Evolutionary conservation across 1,140 invertebrate genomes (phyloP), one percentile per base, ranked within the genome.

Genomic region (Calosoma granatense): DNA sequence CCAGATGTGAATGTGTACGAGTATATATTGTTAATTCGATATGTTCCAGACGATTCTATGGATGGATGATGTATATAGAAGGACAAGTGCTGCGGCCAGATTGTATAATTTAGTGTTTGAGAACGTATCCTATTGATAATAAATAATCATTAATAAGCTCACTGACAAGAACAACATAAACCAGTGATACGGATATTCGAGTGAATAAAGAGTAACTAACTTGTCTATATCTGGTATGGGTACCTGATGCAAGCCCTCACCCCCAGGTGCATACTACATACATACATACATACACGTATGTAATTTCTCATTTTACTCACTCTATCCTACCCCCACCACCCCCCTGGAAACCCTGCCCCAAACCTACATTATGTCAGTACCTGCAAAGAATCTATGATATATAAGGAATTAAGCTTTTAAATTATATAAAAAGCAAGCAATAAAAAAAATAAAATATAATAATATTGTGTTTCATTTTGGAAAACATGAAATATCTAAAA

Each of bases 401-500:
- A 12, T 11, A 17, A 47, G 15, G 14, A 30, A 14, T 30, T 6
- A 47, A 47, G 41, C 41, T 47, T 47, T 47, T 47, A 47, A 47
- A 47, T 47, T 47, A 47, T 47, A 47, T 11, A 47, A 17, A 47
- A 47, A 47, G 41, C 41, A 17, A 47, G 41, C 41, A 47, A 47
- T 47, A 47, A 47, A 47, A 17, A 47, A 47, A 17, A 47, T 6
- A 47, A 4, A 47, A 47, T 11, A 47, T 47, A 17, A 47, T 47
- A 17, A 47, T 17, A 47, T 47, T 47, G 17, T 47, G 17, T 47
- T 47, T 47, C 41, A 64, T 61, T 53, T 22, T 54, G 36, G 53
- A 51, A 23, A 54, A 51, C 23, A 41, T 55, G 39, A 36, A 54
- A 20, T 53, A 53, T 1, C 11, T 21, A 36, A 58, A 30, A 54